Base-by-base conservation (phyloP, 1,140 invertebrate species). In the Helicoverpa zea region DNA sequence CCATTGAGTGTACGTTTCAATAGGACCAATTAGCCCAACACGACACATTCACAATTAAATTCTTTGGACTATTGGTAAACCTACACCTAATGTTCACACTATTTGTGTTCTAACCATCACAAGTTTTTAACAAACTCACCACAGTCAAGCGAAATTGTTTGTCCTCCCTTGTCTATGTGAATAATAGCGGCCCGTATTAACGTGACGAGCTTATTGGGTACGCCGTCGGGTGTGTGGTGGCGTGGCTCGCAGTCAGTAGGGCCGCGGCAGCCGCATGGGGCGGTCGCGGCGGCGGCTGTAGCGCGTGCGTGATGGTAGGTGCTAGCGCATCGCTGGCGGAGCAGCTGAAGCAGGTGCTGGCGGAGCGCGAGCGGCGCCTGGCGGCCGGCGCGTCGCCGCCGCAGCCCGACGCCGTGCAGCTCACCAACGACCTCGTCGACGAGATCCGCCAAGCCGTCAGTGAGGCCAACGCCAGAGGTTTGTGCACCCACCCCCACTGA, bases 361-460 rank as follows among this genome's bases (percentile, higher is more conserved):
- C 97, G 58, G 97, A 98, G 89, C 95, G 97, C 83, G 97, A 98
- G 91, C 96, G 96, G 86, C 96, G 96, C 12, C 88, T 95, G 61
- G 89, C 89, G 74, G 85, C 85, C 78, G 87, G 95, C 96, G 83
- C 97, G 97, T 88, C 95, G 96, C 89, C 84, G 51, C 70, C 61
- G 16, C 90, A 86, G 74, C 89, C 92, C 43, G 94, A 94, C 87
- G 91, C 95, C 78, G 94, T 95, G 87, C 93, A 92, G 80, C 92
- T 97, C 84, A 97, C 97, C 85, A 97, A 97, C 95, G 97, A 97
- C 92, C 95, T 98, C 81, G 96, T 97, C 68, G 97, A 98, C 89
- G 97, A 98, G 95, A 98, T 98, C 86, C 96, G 97, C 82, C 97
- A 97, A 93, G 97, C 97, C 85, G 97, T 98, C 83, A 97, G 96